Evolutionary conservation across 2,797 vertebrate species (phyloP).

Genomic region (Squalus acanthias): DNA sequence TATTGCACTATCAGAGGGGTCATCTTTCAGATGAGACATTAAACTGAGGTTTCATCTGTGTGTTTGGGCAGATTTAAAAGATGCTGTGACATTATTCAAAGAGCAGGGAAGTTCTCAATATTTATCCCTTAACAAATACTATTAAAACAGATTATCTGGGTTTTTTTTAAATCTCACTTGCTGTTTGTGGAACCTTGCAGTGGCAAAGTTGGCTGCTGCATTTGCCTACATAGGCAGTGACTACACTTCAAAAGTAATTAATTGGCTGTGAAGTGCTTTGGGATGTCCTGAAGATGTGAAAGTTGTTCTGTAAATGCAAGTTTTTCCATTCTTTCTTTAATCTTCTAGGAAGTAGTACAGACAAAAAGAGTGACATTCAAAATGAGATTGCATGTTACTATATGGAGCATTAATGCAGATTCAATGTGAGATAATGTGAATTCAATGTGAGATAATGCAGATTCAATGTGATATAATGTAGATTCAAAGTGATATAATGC

Average conservation of each 20-base stretch:
- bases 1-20: not conserved
- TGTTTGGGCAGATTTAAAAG: not conserved
- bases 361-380: no score
- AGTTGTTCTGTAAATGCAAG: no score
- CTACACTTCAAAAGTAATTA: no score
- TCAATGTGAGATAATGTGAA: not conserved
- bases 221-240: no score
- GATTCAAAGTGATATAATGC: not conserved
- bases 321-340: no score
- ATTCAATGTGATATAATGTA: not conserved
- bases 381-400: no score
- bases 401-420: not conserved
- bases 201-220: no score
- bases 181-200: no score
- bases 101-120: not conserved
- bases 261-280: no score
- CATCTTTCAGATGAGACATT: not conserved
- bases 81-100: not conserved
- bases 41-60: not conserved
- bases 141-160: not conserved
- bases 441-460: not conserved
- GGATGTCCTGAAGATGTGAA: no score
- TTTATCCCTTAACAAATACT: not conserved
- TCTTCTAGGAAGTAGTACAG: no score
- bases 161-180: no score